phyloP scores from a whole-genome alignment of 2,888 invertebrate species.

The Kuschelorhynchus macadamiae region DNA sequence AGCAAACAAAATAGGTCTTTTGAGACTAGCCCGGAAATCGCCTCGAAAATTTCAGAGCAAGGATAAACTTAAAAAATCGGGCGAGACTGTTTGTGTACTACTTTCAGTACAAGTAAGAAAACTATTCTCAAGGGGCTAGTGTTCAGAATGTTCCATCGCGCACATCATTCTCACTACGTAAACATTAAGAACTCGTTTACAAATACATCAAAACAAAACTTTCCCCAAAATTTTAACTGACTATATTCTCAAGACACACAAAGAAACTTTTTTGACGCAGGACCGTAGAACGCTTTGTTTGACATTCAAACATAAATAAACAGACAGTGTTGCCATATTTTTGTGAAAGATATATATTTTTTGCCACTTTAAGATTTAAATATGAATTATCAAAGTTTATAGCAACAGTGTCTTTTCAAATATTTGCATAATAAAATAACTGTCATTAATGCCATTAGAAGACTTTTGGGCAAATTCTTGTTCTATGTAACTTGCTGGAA shows the following conservation, averaged over 20 bases:
- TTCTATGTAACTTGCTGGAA: too few relatives aligned
- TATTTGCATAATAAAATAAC: too few relatives aligned
- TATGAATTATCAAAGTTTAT: too few relatives aligned
- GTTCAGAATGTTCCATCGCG: slow-evolving; percentile 62
- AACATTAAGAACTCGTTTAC: slow-evolving; percentile 16
- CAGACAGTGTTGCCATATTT: slow-evolving; percentile 38
- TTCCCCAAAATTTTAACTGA: slow-evolving; percentile 23
- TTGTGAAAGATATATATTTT: too few relatives aligned
- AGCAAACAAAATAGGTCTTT: slow-evolving; percentile 24
- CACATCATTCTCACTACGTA: slow-evolving; percentile 58
- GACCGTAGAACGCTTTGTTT: slow-evolving; percentile 44
- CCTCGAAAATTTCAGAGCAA: slow-evolving; percentile 55
- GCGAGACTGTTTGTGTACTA: slow-evolving; percentile 64
- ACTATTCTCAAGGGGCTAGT: slow-evolving; percentile 37
- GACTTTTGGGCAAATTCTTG: too few relatives aligned
- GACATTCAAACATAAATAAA: slow-evolving; percentile 37
- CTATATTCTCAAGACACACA: slow-evolving; percentile 32
- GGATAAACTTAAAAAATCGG: slow-evolving; percentile 58
- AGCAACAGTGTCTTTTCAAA: too few relatives aligned
- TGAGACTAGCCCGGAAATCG: slow-evolving; percentile 15
- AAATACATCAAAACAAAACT: slow-evolving; percentile 16
- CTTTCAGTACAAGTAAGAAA: slow-evolving; percentile 14
- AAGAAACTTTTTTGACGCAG: too few relatives aligned
- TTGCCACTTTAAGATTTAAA: too few relatives aligned
- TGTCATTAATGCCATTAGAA: too few relatives aligned